These are phyloP conservation scores for Phanerotoma sp. DNA, from an alignment of 2,888 invertebrate species.

Conservation along the genomic window DNA sequence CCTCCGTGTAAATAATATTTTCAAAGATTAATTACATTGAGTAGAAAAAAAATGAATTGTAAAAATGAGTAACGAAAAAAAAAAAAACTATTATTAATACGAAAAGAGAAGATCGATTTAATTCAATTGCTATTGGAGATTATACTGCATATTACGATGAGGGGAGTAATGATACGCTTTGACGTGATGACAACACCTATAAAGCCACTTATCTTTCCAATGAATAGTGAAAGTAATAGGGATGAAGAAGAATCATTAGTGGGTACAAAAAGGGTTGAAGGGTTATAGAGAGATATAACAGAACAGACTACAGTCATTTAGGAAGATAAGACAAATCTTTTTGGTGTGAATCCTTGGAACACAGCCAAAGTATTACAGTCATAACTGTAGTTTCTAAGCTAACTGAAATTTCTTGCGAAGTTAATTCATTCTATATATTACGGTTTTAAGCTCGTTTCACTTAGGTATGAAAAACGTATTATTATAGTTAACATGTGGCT, in stretches of 20 bases:
- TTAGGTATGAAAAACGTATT: no score
- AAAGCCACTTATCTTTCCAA: conserved; percentile 11
- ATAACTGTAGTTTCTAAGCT: conserved; percentile 25
- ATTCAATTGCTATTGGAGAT: no score
- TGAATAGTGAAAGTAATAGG: neutral
- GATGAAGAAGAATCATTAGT: conserved; percentile 6
- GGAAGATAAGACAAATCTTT: conserved; percentile 23
- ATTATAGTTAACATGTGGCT: no score
- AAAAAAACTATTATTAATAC: no score
- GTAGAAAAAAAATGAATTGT: no score
- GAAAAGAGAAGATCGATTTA: no score
- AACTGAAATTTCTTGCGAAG: neutral
- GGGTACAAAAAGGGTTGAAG: conserved; percentile 1
- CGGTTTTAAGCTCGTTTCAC: no score
- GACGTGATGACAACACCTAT: neutral
- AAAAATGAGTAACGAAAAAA: no score
- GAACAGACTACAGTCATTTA: conserved; percentile 5
- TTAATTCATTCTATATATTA: neutral
- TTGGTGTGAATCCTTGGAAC: conserved; percentile 41
- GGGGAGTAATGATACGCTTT: neutral
- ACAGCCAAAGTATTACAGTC: conserved; percentile 41
- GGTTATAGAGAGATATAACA: conserved; percentile 1
- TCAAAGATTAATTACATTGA: no score
- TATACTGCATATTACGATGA: neutral
- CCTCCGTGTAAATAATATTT: no score